Percentiles rank a stretch among this genome's conserved stretches.
Evolutionary conservation across 2,888 invertebrate species (phyloP).

Genomic region (Polyploca ridens): DNA sequence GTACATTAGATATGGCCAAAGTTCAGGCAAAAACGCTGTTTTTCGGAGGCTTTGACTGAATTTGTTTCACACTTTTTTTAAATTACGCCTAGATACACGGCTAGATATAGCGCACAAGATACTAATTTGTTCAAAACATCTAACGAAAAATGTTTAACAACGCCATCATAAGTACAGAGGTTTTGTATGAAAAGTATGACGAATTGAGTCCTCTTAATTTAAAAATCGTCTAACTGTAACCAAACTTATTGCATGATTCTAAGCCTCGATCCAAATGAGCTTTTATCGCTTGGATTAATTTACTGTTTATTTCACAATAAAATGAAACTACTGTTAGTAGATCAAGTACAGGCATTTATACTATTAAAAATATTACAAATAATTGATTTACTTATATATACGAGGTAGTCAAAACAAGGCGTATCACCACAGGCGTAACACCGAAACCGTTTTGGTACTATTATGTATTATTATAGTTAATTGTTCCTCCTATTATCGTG

Average conservation of each 20-base stretch:
- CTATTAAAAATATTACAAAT: neutral
- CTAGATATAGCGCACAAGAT: too few relatives aligned
- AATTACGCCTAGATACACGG: too few relatives aligned
- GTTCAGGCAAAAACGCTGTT: too few relatives aligned
- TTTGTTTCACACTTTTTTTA: too few relatives aligned
- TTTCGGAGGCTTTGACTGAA: too few relatives aligned
- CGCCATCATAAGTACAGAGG: too few relatives aligned
- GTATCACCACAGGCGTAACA: constrained; percentile 28
- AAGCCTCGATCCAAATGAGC: neutral
- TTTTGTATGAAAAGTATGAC: too few relatives aligned
- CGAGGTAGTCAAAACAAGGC: neutral
- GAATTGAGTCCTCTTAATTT: too few relatives aligned
- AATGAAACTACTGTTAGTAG: neutral
- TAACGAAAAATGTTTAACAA: too few relatives aligned
- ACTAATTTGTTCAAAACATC: too few relatives aligned
- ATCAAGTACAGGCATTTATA: neutral
- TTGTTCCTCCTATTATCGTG: constrained; percentile 62
- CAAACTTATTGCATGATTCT: neutral
- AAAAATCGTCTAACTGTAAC: too few relatives aligned
- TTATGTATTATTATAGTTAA: constrained; percentile 72
- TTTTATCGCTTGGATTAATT: neutral
- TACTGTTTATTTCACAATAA: neutral
- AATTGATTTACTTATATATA: constrained; percentile 4
- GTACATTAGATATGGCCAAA: too few relatives aligned
- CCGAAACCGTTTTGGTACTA: constrained; percentile 47